A percentile compares a stretch with the other conserved stretches of the same genome.
These are phyloP conservation scores for Saturnia japonica DNA, from an alignment of 2,888 invertebrate genomes.

Conservation along the genomic window DNA sequence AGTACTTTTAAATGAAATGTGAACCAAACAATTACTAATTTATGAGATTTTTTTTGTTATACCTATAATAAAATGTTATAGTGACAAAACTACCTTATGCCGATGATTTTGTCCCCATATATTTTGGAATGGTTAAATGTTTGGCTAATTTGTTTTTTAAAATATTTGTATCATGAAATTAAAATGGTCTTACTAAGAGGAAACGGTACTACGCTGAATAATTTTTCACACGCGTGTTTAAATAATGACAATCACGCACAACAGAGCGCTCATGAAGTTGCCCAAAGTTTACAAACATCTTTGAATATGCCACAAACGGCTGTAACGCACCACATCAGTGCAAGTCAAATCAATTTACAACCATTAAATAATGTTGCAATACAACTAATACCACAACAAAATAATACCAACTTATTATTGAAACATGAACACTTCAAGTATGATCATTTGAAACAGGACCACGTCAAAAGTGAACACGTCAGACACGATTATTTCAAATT, in stretches of 20 bases:
- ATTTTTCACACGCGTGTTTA: conserved; percentile 60
- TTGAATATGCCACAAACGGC: conserved; percentile 59
- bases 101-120: conserved; percentile 68
- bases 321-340: conserved; percentile 49
- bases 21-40: neutral
- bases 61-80: conserved; percentile 1
- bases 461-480: neutral
- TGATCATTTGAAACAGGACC: neutral
- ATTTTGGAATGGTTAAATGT: conserved; percentile 79
- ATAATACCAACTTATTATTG: conserved; percentile 35
- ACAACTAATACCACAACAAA: conserved; percentile 57
- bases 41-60: conserved; percentile 1
- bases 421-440: neutral
- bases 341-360: conserved; percentile 61
- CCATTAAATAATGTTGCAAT: conserved; percentile 59
- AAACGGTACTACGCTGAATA: conserved; percentile 56
- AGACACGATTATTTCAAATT: neutral
- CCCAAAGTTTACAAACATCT: conserved; percentile 64
- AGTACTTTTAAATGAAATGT: neutral
- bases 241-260: conserved; percentile 62
- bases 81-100: conserved; percentile 46
- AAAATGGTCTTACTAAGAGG: conserved; percentile 77
- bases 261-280: conserved; percentile 58
- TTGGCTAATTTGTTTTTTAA: conserved; percentile 73
- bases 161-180: conserved; percentile 77